phyloP scores from a whole-genome alignment of 2,888 invertebrate species.

The Lydus trimaculatus region DNA sequence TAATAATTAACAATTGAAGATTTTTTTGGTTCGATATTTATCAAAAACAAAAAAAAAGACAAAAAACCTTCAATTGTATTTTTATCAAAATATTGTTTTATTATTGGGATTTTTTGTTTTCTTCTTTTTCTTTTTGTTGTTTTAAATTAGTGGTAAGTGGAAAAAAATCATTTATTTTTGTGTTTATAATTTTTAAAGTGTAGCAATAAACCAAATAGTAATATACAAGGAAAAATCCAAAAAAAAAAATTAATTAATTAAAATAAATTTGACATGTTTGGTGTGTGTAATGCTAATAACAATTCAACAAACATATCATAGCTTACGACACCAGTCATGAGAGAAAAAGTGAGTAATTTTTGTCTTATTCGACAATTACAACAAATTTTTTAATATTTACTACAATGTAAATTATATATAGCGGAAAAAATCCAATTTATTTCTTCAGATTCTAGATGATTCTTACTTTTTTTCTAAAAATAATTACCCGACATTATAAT shows the following conservation, averaged over 20 bases:
- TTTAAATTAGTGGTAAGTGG: conserved; percentile 39
- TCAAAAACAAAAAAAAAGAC: no score
- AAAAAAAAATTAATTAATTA: not conserved
- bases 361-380: conserved; percentile 20
- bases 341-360: conserved; percentile 33
- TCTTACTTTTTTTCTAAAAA: conserved; percentile 21
- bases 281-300: conserved; percentile 38
- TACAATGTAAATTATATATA: no score
- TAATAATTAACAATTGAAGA: conserved; percentile 18
- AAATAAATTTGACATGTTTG: conserved; percentile 40
- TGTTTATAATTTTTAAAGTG: conserved; percentile 46
- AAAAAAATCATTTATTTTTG: conserved; percentile 33
- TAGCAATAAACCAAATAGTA: conserved; percentile 59
- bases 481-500: conserved; percentile 24
- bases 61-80: not conserved
- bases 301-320: conserved; percentile 50
- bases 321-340: conserved; percentile 46
- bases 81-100: conserved; percentile 44
- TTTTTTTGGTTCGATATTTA: not conserved
- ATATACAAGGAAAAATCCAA: not conserved
- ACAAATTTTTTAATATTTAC: conserved; percentile 21
- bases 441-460: conserved; percentile 18
- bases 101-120: conserved; percentile 37
- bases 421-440: conserved; percentile 27
- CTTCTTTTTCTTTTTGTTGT: conserved; percentile 44